Base-by-base conservation (phyloP, 53 echinoderm and acorn worm genomes). In the Antedon mediterranea region DNA sequence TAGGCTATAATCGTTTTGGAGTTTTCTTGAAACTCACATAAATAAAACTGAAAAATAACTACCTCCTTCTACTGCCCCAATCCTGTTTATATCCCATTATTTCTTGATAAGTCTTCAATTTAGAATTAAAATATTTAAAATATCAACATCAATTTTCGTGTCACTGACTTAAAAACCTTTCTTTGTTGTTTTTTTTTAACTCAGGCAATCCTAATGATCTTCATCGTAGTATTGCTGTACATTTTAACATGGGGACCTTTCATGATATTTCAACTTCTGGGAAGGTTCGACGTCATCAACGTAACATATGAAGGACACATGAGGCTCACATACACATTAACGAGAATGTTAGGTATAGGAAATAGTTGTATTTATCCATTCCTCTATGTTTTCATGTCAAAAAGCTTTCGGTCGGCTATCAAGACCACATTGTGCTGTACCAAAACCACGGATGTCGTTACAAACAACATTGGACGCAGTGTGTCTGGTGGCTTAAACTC, bases 321-420 rank as follows among this genome's bases (percentile, higher is more conserved):
- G 3, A 23, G 76, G 70, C 30, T 41, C 8, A 74, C 80, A 15
- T 77, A 79, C 70, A 75, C 43, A 31, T 77, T 89, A 72, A 31
- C 43, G 30, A 83, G 86, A 30, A 70, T 82, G 11, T 9, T 97
- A 43, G 91, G 90, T 20, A 89, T 83, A 79, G 71, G 72, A 73
- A 97, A 97, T 84, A 92, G 92, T 79, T 92, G 92, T 73, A 34
- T 86, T 27, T 97, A 97, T 78, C 97, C 97, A 20, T 78, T 97
- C 74, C 81, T 87, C 75, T 97, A 97, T 32, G 92, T 90, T 32
- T 90, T 97, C 76, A 78, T 97, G 76, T 97, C 97, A 7, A 89
- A 89, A 73, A 92, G 82, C 72, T 97, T 97, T 80, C 81, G 97
- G 31, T 73, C 82, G 33, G 79, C 84, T 43, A 82, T 90, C 72